Conservation (phyloP, 2,797 vertebrate genomes). For the Chaetophractus vellerosus region DNA sequence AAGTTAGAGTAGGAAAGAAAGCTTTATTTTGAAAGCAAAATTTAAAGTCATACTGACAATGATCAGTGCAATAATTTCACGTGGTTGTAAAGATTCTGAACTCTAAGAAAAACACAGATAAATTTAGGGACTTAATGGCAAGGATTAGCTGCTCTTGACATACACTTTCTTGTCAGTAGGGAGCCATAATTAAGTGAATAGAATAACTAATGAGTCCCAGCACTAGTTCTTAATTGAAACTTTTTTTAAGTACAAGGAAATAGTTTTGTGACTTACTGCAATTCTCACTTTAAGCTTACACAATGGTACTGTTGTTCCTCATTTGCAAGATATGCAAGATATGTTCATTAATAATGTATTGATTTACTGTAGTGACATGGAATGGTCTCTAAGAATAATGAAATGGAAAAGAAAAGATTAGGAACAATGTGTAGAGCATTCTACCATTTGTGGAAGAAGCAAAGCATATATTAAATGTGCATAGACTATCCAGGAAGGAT, state of each 20-base stretch:
- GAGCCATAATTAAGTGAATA: slow-evolving; percentile 20
- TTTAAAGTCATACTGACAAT: not conserved
- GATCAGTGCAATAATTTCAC: not conserved
- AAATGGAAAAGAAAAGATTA: not conserved
- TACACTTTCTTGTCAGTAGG: not conserved
- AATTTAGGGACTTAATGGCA: not conserved
- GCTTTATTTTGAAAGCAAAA: slow-evolving; percentile 22
- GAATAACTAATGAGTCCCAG: slow-evolving; percentile 12
- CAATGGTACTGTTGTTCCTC: not conserved
- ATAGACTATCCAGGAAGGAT: not conserved
- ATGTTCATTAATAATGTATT: not conserved
- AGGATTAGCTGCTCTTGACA: not conserved
- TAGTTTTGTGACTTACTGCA: not conserved
- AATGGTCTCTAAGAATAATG: slow-evolving; percentile 15
- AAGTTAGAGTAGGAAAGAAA: not conserved
- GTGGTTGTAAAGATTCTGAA: not conserved
- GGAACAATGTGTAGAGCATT: not conserved
- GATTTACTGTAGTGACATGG: not conserved
- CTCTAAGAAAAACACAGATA: slow-evolving; percentile 15
- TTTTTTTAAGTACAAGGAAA: slow-evolving; percentile 39
- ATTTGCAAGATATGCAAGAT: not conserved
- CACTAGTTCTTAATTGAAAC: not conserved
- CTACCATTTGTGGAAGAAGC: not conserved
- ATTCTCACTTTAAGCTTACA: not conserved
- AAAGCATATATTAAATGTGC: not conserved